A percentile compares a stretch with the other conserved stretches of the same genome.
phyloP scores from a whole-genome alignment of 2,797 vertebrate species.

The Tachyglossus aculeatus region DNA sequence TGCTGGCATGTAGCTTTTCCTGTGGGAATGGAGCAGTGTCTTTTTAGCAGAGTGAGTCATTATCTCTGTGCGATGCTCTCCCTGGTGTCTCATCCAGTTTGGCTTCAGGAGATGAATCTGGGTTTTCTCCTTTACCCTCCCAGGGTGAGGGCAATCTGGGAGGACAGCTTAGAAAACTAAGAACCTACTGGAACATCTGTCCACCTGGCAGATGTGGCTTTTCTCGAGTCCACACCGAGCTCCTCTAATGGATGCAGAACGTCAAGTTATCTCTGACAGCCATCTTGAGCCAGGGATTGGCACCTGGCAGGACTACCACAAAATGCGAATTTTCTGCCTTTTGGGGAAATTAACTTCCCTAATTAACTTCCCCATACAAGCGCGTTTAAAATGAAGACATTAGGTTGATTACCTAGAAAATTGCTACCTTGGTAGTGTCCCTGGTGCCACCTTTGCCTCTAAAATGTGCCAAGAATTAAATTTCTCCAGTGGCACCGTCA shows the following conservation, averaged over 20 bases:
- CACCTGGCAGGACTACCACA: slow-evolving; percentile 47
- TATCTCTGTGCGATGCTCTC: too few relatives aligned
- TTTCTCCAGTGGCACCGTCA: slow-evolving; percentile 65
- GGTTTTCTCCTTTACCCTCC: background rate
- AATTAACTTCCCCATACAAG: slow-evolving; percentile 75
- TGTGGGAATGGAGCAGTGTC: too few relatives aligned
- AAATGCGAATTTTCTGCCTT: slow-evolving; percentile 72
- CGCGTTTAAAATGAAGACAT: slow-evolving; percentile 72
- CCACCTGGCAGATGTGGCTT: background rate
- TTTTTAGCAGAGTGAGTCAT: too few relatives aligned
- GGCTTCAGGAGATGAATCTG: background rate
- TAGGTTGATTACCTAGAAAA: slow-evolving; percentile 80
- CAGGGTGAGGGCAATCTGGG: background rate
- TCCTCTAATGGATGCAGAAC: background rate
- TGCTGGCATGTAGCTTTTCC: too few relatives aligned
- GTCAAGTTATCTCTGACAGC: slow-evolving; percentile 7
- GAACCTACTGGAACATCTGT: background rate
- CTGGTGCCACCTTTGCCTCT: slow-evolving; percentile 50
- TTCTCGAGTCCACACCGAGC: background rate
- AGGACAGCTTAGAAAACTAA: slow-evolving; percentile 11
- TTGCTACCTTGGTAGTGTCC: slow-evolving; percentile 75
- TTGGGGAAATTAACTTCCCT: slow-evolving; percentile 77
- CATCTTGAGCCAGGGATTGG: slow-evolving; percentile 56
- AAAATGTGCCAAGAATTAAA: slow-evolving; percentile 71
- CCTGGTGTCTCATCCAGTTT: background rate